A percentile compares a stretch with the other conserved stretches of the same genome.
Evolutionary conservation across 2,797 vertebrate genomes (phyloP).

Genomic region (Cephalopachus bancanus): DNA sequence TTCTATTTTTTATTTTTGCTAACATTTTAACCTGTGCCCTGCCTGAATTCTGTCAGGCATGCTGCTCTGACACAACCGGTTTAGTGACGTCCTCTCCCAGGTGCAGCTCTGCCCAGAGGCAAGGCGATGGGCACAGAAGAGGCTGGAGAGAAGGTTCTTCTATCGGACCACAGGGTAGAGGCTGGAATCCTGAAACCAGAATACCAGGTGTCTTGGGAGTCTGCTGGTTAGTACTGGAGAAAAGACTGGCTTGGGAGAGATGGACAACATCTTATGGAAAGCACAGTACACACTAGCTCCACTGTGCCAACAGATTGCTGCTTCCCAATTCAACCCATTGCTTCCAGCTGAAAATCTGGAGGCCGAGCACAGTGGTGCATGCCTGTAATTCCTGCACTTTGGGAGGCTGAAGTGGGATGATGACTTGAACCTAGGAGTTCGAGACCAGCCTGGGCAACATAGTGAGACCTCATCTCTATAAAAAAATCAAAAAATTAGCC

Average conservation of each 20-base stretch:
- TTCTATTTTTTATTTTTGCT: slow-evolving; percentile 31
- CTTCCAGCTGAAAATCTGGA: too few species aligned
- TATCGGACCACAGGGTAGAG: background rate
- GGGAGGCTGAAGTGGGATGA: too few species aligned
- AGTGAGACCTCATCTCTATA: too few species aligned
- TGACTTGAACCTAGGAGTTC: too few species aligned
- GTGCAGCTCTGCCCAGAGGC: background rate
- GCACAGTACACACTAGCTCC: too few species aligned
- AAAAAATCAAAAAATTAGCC: too few species aligned
- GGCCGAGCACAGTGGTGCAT: too few species aligned
- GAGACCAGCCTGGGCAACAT: too few species aligned
- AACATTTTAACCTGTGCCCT: background rate
- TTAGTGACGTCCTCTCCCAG: background rate
- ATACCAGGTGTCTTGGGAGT: background rate
- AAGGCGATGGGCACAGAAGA: background rate
- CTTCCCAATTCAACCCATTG: background rate
- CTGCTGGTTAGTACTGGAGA: background rate
- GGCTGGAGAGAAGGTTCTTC: background rate
- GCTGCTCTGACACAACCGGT: background rate
- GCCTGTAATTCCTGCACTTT: too few species aligned
- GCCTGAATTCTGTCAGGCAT: background rate
- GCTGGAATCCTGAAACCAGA: background rate
- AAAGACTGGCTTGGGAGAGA: background rate
- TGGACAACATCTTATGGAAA: background rate
- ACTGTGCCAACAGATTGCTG: background rate